These are phyloP conservation scores for Ursus arctos DNA, from an alignment of 2,113 vertebrate species.

Conservation along the genomic window DNA sequence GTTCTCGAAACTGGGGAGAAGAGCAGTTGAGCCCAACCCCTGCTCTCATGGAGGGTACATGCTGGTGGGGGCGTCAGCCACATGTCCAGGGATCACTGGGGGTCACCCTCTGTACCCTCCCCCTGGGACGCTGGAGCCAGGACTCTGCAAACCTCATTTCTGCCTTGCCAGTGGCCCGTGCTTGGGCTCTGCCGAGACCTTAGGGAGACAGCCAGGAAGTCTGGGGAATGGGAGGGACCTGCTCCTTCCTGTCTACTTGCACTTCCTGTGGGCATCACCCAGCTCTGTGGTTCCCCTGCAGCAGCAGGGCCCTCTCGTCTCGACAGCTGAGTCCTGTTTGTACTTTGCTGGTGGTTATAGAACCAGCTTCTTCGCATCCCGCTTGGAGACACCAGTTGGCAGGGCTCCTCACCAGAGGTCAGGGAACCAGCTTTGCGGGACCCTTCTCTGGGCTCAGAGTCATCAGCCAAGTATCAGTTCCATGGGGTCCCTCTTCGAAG, in stretches of 20 bases:
- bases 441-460: not conserved
- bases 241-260: not conserved
- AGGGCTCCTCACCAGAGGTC: not conserved
- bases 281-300: too few species aligned
- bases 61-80: too few species aligned
- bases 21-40: not conserved
- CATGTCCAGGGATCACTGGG: fast-evolving
- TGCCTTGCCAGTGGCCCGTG: not conserved
- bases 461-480: not conserved
- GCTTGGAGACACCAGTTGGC: not conserved
- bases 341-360: not conserved
- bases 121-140: not conserved
- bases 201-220: fast-evolving
- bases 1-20: not conserved
- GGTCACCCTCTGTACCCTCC: not conserved
- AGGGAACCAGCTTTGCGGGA: not conserved
- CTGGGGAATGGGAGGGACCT: not conserved
- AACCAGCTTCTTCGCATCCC: not conserved
- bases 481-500: fast-evolving
- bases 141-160: not conserved
- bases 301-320: not conserved
- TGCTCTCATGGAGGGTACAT: not conserved
- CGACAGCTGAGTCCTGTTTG: not conserved
- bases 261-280: not conserved
- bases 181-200: not conserved